Evolutionary conservation across 2,888 invertebrate species (phyloP).

Genomic region (Nephrotoma flavescens): DNA sequence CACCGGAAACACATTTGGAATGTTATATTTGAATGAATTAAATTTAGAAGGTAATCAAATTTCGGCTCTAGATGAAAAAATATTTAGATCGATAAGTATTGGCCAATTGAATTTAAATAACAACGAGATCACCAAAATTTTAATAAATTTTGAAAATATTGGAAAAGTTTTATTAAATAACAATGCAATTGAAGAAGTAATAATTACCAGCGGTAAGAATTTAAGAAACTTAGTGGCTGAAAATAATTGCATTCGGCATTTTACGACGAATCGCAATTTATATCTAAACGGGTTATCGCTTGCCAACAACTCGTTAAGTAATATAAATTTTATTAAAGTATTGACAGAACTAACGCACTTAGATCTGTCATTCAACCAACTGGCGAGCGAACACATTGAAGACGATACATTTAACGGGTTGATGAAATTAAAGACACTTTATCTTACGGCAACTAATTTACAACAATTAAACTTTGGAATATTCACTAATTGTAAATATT

Average conservation of each 20-base stretch:
- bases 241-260: too few relatives aligned
- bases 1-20: background rate
- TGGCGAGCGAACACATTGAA: background rate
- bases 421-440: background rate
- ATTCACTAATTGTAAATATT: background rate
- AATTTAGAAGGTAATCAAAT: background rate
- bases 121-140: background rate
- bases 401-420: background rate
- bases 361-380: background rate
- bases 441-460: background rate
- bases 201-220: background rate
- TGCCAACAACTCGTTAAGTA: background rate
- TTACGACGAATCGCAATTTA: too few relatives aligned
- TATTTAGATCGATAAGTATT: background rate
- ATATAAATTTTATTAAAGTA: background rate
- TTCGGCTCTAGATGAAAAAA: background rate
- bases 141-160: background rate
- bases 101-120: too few relatives aligned
- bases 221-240: background rate
- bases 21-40: background rate
- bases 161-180: background rate
- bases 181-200: background rate
- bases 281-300: background rate
- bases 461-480: too few relatives aligned
- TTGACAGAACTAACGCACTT: background rate